Evolutionary conservation across 2,888 invertebrate species (phyloP).

Genomic region (Villa cingulata): DNA sequence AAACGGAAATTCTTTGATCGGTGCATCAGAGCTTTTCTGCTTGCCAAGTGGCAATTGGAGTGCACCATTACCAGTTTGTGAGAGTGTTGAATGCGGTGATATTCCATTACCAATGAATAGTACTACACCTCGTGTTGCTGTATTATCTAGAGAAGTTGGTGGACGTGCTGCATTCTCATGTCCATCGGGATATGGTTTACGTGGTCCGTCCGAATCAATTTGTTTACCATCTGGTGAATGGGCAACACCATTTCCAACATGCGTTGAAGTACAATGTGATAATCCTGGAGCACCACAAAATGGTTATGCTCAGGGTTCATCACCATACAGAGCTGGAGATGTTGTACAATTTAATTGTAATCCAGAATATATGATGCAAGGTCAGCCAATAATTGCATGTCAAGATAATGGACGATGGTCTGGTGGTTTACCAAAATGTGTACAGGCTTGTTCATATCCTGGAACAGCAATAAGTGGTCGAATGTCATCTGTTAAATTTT

Average conservation of each 20-base stretch:
- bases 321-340: slow-evolving; percentile 70
- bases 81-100: slow-evolving; percentile 75
- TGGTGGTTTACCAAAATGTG: slow-evolving; percentile 71
- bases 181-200: slow-evolving; percentile 59
- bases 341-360: slow-evolving; percentile 79
- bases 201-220: slow-evolving; percentile 59
- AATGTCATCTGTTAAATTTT: slow-evolving; percentile 78
- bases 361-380: slow-evolving; percentile 78
- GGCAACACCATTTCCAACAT: slow-evolving; percentile 62
- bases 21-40: slow-evolving; percentile 57
- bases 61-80: slow-evolving; percentile 65
- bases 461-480: slow-evolving; percentile 75
- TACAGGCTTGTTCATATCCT: slow-evolving; percentile 74
- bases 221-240: slow-evolving; percentile 68
- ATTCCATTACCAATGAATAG: slow-evolving; percentile 44
- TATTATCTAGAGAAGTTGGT: slow-evolving; percentile 66
- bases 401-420: slow-evolving; percentile 81
- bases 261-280: slow-evolving; percentile 69
- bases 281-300: slow-evolving; percentile 59
- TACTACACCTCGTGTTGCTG: slow-evolving; percentile 53
- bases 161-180: slow-evolving; percentile 71
- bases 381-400: slow-evolving; percentile 78
- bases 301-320: slow-evolving; percentile 64
- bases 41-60: slow-evolving; percentile 82
- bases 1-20: slow-evolving; percentile 68